Percentiles rank a stretch among this genome's conserved stretches.
Evolutionary conservation across 2,888 invertebrate genomes (phyloP).

Genomic region (Aricia artaxerxes): DNA sequence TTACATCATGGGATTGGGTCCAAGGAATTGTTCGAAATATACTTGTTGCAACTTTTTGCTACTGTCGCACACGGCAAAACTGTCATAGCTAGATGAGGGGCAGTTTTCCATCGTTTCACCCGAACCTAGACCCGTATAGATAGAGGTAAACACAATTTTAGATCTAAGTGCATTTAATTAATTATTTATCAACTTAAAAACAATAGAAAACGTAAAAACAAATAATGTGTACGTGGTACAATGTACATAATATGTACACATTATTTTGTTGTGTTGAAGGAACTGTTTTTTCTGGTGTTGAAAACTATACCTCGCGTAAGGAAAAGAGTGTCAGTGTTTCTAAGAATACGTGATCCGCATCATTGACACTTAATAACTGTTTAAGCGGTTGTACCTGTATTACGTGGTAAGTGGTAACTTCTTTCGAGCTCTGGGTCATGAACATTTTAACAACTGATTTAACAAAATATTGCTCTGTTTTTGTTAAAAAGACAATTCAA

Average conservation of each 20-base stretch:
- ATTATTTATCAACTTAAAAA: neutral
- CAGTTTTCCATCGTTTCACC: too few relatives aligned
- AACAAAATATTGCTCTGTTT: too few relatives aligned
- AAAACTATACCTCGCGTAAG: neutral
- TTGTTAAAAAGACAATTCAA: too few relatives aligned
- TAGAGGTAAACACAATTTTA: too few relatives aligned
- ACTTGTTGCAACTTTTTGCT: too few relatives aligned
- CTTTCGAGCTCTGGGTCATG: neutral
- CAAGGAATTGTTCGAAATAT: too few relatives aligned
- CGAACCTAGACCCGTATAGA: too few relatives aligned
- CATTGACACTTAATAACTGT: slow-evolving; percentile 3
- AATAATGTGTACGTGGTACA: neutral
- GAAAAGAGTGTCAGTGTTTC: slow-evolving; percentile 25
- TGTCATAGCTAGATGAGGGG: too few relatives aligned
- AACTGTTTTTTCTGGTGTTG: neutral
- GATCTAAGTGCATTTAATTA: too few relatives aligned
- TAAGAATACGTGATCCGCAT: slow-evolving; percentile 18
- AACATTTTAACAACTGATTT: neutral
- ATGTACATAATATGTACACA: too few relatives aligned
- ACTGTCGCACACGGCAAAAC: too few relatives aligned
- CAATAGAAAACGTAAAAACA: neutral
- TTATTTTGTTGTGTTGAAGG: neutral
- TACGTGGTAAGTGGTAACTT: neutral
- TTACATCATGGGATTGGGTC: too few relatives aligned
- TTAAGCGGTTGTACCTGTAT: neutral